These are phyloP conservation scores for Lucifuga dentata DNA, from an alignment of 2,113 vertebrate genomes.

Conservation along the genomic window DNA sequence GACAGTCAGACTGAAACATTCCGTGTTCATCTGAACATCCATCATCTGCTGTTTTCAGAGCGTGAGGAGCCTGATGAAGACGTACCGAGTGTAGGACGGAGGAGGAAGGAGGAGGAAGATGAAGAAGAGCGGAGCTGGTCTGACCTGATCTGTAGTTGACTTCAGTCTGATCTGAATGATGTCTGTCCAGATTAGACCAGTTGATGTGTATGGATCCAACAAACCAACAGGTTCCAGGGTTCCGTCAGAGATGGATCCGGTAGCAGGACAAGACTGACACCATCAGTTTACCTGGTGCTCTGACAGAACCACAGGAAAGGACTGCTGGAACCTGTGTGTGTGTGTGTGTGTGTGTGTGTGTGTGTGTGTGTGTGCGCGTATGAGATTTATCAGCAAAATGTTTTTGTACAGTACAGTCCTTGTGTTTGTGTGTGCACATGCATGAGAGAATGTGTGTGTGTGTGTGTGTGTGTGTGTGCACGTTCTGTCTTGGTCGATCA, in stretches of 20 bases:
- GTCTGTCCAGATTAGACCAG: conserved; percentile 45
- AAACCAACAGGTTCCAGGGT: conserved; percentile 29
- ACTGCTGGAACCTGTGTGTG: conserved; percentile 25
- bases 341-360: conserved; percentile 16
- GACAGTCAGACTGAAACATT: too few relatives aligned
- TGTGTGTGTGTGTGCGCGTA: conserved; percentile 6
- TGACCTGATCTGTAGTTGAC: conserved; percentile 51
- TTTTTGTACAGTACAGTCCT: not conserved
- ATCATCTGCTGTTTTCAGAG: not conserved
- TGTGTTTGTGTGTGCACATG: not conserved
- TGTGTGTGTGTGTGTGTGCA: not conserved
- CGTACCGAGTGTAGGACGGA: not conserved
- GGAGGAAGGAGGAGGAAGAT: not conserved
- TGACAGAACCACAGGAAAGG: conserved; percentile 33
- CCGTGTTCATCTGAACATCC: too few relatives aligned
- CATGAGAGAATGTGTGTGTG: not conserved
- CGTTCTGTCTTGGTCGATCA: not conserved
- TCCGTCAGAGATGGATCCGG: conserved; percentile 23
- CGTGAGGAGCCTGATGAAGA: not conserved
- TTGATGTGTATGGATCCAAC: conserved; percentile 38
- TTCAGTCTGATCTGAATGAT: conserved; percentile 23
- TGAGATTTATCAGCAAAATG: conserved; percentile 52
- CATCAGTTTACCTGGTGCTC: conserved; percentile 27
- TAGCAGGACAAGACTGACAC: conserved; percentile 4
- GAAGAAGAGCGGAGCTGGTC: conserved; percentile 33